Conservation (phyloP, 2,888 invertebrate species). For the Heterodera filipjevi region DNA sequence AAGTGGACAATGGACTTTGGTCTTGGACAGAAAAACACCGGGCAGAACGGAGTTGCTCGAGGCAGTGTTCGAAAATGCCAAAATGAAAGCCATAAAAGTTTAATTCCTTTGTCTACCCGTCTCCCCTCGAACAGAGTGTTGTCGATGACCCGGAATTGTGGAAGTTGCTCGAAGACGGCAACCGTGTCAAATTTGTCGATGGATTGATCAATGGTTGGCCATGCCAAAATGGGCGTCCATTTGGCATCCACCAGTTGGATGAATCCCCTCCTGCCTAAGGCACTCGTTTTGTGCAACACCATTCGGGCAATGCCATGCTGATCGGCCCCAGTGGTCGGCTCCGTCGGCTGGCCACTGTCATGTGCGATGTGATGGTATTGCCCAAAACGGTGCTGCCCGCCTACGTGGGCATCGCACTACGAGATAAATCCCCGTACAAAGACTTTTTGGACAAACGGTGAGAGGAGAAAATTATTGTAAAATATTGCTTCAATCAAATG, state of each 20-base stretch:
- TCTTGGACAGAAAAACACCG: slow-evolving; percentile 17
- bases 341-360: background rate
- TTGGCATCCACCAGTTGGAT: background rate
- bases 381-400: slow-evolving; percentile 12
- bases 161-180: background rate
- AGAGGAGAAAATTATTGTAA: too few relatives aligned
- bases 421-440: slow-evolving; percentile 11
- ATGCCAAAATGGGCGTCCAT: too few relatives aligned
- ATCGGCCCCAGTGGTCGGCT: slow-evolving; percentile 1
- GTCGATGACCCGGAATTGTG: slow-evolving; percentile 12
- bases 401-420: slow-evolving; percentile 13
- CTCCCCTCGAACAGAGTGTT: background rate
- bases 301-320: slow-evolving; percentile 2
- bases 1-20: slow-evolving; percentile 13
- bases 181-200: slow-evolving; percentile 17
- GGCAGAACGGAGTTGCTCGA: slow-evolving; percentile 23
- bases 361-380: slow-evolving; percentile 14
- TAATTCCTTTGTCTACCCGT: background rate
- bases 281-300: background rate
- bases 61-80: background rate
- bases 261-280: background rate
- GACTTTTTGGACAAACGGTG: slow-evolving; percentile 20
- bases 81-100: too few relatives aligned
- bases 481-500: background rate
- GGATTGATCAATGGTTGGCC: slow-evolving; percentile 1